Conservation (phyloP, 1,140 invertebrate genomes). For the Anthonomus grandis region DNA sequence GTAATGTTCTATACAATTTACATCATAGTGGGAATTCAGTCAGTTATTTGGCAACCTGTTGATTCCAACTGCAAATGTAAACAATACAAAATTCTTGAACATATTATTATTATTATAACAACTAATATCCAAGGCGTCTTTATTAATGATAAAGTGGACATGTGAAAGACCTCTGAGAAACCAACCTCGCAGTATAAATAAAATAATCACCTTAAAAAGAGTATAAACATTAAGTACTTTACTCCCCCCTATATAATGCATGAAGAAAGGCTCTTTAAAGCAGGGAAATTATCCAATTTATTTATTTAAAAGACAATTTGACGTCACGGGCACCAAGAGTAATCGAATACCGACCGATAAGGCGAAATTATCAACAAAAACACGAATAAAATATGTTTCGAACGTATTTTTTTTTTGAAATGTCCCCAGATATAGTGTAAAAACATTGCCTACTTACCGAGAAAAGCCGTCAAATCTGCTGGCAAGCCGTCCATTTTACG, state of each 20-base stretch:
- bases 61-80: no score
- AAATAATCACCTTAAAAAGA: no score
- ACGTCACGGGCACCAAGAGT: conserved; percentile 7
- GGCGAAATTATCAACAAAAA: conserved; percentile 6
- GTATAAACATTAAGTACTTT: no score
- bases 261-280: conserved; percentile 21
- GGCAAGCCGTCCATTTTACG: conserved; percentile 40
- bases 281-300: conserved; percentile 23
- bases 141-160: no score
- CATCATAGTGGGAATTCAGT: no score
- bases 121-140: no score
- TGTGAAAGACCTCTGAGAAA: no score
- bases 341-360: conserved; percentile 6
- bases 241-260: conserved; percentile 21
- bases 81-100: no score
- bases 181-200: no score
- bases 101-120: no score
- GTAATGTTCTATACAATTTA: no score
- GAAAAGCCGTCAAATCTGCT: conserved; percentile 40
- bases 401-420: conserved; percentile 15
- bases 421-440: not conserved
- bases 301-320: conserved; percentile 21
- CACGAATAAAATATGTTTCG: conserved; percentile 15
- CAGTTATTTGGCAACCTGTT: no score
- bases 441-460: conserved; percentile 35